Base-by-base conservation (phyloP, 2,797 vertebrate genomes). In the Sternotherus odoratus region DNA sequence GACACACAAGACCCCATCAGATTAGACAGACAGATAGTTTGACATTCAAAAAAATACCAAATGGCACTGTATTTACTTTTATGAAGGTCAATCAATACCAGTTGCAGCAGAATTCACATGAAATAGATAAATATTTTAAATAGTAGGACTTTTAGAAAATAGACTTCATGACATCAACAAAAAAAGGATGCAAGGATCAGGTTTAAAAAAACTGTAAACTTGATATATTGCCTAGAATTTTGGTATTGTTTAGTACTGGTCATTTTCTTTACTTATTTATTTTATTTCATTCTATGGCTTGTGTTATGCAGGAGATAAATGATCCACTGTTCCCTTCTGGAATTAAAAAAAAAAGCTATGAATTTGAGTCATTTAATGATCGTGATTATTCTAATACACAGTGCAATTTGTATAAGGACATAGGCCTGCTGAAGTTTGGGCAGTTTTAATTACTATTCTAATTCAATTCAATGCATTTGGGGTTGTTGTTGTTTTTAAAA, bases 31-130 rank as follows among this genome's bases (percentile, higher is more conserved):
- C 56, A 94, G 28, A 91, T 90, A 94, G 84, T 80, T 94, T 93
- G 93, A 96, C 39, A 82, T 63, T 90, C 33, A 95, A 96, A 96
- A 90, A 88, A 96, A 94, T 95, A 96, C 77, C 93, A 97, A 94
- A 96, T 88, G 83, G 81, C 87, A 85, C 39, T 94, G 57, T 93
- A 87, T 88, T 90, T 81, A 82, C 88, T 97, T 96, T 94, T 86
- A 95, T 91, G 81, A 96, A 97, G 82, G 63, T 95, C 28, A 91
- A 91, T 96, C 88, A 83, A 96, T 96, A 94, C 1, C 80, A 83
- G 8, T 48, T 95, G 51, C 86, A 92, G 78, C 84, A 95, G 85
- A 93, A 91, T 91, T 92, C 57, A 78, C 75, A 56, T 81, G 50
- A 66, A 23, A 7, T 33, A 30, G 75, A 90, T 12, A 43, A 39